Evolutionary conservation across 2,888 invertebrate species (phyloP), one percentile per base, ranked within the genome.

Genomic region (Timema cristinae): DNA sequence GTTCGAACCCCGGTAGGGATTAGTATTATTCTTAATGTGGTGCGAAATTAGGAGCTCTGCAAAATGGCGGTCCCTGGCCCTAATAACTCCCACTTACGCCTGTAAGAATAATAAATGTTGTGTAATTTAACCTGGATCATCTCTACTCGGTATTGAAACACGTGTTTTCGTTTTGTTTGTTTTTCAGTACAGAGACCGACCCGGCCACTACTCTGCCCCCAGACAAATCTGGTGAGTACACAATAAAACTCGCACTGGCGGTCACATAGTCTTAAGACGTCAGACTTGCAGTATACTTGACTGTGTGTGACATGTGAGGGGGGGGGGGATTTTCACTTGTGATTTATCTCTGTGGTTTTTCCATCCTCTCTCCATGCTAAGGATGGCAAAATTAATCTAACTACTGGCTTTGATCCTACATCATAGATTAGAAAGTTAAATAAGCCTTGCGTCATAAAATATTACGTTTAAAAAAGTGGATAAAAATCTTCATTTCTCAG

Each of bases 151-250:
- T 61, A 15, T 15, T 61, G 32, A 9, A 48, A 13, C 61, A 61
- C 0, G 15, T 15, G 15, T n/a, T 54, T 54, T 59, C 13, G 16
- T n/a, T 13, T 11, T 61, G 61, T 68, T 68, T 68, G 32, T 69
- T 15, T 69, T 63, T 10, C 71, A 71, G 71, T 15, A 71, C 71
- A 51, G 71, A 71, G 52, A 48, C 59, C 11, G 71, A 67, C 16
- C 67, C 67, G 2, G 71, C 71, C 49, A 72, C 71, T 7, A 70
- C 71, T 47, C 54, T 70, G 6, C 54, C 73, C 10, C 59, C 68
- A 2, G 73, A 72, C 52, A 66, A 69, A 61, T 50, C 71, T 54
- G 73, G 73, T 73, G 68, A 68, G 63, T 69, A 71, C 32, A 50
- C 16, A 50, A 48, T n/a, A n/a, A n/a, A n/a, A n/a, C n/a, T n/a